Evolutionary conservation across 1,140 invertebrate species (phyloP), one percentile per base, ranked within the genome.

Genomic region (Drosophila paulistorum): DNA sequence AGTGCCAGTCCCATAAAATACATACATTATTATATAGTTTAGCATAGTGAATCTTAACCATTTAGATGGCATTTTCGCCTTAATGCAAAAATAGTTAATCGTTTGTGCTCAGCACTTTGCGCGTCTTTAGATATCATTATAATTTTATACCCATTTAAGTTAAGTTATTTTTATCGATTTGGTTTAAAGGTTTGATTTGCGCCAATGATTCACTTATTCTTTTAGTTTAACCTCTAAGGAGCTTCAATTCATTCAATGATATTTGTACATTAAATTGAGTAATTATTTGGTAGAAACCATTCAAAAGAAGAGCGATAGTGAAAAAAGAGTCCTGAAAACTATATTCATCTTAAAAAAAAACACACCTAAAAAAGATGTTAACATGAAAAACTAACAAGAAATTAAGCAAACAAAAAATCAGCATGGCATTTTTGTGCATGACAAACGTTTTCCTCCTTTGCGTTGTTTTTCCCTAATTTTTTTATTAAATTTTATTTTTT

Each of bases 361-460:
- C 70, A 51, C 70, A 66, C 61, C 7, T 30, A 30, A 68, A 68
- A 30, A 42, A 79, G n/a, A 74, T 71, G 65, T 37, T 62, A 51
- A 48, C 63, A 63, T 37, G 42, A 26, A 26, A 61, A 67, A 65
- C 20, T 7, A 9, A 65, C 42, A 48, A 14, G 59, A 79, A 62
- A 71, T 66, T 71, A 51, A 66, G 61, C 55, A 51, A 30, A 68
- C 33, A 20, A 66, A 55, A 69, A 69, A 71, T 81, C 82, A 91
- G 90, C 90, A 91, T 91, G 90, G 90, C 90, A 91, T 91, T 91
- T 91, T 91, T 91, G 90, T 91, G 90, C 90, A 91, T 91, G 90
- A 85, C 76, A 71, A 79, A 73, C 9, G 45, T 48, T 48, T 48
- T 9, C 13, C 45, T 20, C 10, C 7, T 51, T 51, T 23, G 2